Percentiles rank a stretch among this genome's conserved stretches.
These are phyloP conservation scores for Neocloeon triangulifer DNA, from an alignment of 1,140 invertebrate genomes.

Conservation along the genomic window DNA sequence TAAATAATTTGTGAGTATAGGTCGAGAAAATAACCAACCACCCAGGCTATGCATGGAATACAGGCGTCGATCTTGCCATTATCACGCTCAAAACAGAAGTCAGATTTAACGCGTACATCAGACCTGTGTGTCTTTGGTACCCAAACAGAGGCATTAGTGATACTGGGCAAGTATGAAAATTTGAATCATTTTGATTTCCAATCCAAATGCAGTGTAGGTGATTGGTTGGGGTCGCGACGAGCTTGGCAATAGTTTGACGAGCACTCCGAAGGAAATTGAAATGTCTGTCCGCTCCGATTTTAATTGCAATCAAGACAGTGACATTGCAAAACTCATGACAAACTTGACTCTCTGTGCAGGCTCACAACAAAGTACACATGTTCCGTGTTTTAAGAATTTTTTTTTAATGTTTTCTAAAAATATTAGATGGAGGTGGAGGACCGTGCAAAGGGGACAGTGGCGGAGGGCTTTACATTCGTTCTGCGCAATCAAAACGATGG, in stretches of 20 bases:
- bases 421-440: constrained; percentile 6
- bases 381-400: too few relatives aligned
- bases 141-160: too few relatives aligned
- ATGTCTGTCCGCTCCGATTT: constrained; percentile 5
- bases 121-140: too few relatives aligned
- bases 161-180: too few relatives aligned
- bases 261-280: constrained; percentile 1
- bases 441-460: constrained; percentile 8
- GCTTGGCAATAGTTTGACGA: neutral
- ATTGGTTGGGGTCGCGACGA: constrained; percentile 6
- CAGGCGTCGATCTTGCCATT: too few relatives aligned
- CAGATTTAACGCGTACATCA: too few relatives aligned
- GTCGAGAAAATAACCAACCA: too few relatives aligned
- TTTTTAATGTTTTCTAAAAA: too few relatives aligned
- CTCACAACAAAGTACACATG: neutral
- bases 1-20: too few relatives aligned
- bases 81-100: too few relatives aligned
- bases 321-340: neutral
- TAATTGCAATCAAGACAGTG: constrained; percentile 1
- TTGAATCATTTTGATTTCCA: too few relatives aligned
- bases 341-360: constrained; percentile 8
- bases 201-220: constrained; percentile 4
- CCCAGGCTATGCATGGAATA: too few relatives aligned
- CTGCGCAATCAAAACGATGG: neutral
- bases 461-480: constrained; percentile 4